Base-by-base conservation (phyloP, 2,888 invertebrate genomes). In the Pandemis cinnamomeana region DNA sequence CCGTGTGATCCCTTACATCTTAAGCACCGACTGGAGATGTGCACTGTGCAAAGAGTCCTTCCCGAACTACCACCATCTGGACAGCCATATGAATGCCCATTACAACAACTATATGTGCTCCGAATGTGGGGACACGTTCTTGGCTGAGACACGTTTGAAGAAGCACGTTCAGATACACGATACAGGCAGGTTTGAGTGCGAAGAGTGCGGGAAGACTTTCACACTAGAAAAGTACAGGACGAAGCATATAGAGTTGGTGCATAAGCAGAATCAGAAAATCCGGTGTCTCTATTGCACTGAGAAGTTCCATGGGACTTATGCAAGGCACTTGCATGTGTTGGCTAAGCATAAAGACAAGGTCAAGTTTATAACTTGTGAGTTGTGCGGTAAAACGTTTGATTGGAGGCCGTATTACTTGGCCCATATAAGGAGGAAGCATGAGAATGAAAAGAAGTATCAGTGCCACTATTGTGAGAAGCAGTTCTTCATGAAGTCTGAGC, bases 141-240 rank as follows among this genome's bases (percentile, higher is more conserved):
- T 91, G 0, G 79, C 88, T 0, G 75, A 77, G 0, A 76, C 53
- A 0, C 76, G 92, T 0, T 63, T 90, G 0, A 87, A 86, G 41
- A 87, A 86, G 8, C 95, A 95, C 72, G 75, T 87, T 0, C 85
- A 88, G 67, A 91, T 88, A 0, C 95, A 95, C 75, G 87, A 87
- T 6, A 83, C 84, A 0, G 95, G 91, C 0, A 87, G 84, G 2
- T 92, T 82, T 74, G 86, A 87, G 0, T 95, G 95, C 75, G 83
- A 86, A 0, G 78, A 83, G 0, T 95, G 95, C 77, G 81, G 86
- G 0, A 95, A 95, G 78, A 87, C 91, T 0, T 95, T 95, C 74
- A 82, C 86, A 0, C 74, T 92, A 13, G 81, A 84, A 0, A 84
- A 86, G 27, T 90, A 91, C 46, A 83, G 79, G 41, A 79, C 77